phyloP scores from a whole-genome alignment of 2,888 invertebrate genomes.

The Agriopis marginaria region DNA sequence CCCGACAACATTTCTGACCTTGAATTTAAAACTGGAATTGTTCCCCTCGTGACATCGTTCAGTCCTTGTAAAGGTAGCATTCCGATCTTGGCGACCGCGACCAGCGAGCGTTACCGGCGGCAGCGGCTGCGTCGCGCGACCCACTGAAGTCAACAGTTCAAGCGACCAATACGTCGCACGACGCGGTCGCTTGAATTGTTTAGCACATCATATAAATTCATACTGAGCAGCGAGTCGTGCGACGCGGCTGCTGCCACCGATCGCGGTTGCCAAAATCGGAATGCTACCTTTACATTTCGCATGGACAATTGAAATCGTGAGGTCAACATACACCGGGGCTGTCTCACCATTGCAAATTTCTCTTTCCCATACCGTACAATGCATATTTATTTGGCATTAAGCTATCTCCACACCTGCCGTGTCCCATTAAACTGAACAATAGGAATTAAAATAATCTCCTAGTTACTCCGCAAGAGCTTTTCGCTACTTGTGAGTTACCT shows the following conservation, averaged over 20 bases:
- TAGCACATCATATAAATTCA: too few relatives aligned
- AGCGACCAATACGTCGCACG: too few relatives aligned
- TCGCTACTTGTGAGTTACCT: not conserved
- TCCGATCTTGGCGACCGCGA: too few relatives aligned
- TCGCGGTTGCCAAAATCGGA: too few relatives aligned
- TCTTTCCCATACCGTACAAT: conserved; percentile 79
- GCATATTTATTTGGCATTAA: conserved; percentile 73
- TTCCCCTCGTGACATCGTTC: conserved; percentile 82
- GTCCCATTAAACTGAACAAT: conserved; percentile 57
- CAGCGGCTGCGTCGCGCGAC: too few relatives aligned
- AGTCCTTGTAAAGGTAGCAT: conserved; percentile 63
- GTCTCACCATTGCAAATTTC: conserved; percentile 81
- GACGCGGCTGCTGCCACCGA: too few relatives aligned
- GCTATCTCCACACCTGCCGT: conserved; percentile 62
- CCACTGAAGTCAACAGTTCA: too few relatives aligned
- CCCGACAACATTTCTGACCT: conserved; percentile 77
- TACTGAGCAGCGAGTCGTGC: too few relatives aligned
- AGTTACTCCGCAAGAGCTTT: conserved; percentile 15
- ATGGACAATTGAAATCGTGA: conserved; percentile 86
- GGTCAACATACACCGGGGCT: conserved; percentile 80
- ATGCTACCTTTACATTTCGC: conserved; percentile 67
- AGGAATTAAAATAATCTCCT: conserved; percentile 40
- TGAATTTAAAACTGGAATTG: conserved; percentile 81
- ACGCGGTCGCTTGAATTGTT: too few relatives aligned
- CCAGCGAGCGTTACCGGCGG: too few relatives aligned